Base-by-base conservation (phyloP, 1,140 invertebrate genomes). In the Wasmannia auropunctata region DNA sequence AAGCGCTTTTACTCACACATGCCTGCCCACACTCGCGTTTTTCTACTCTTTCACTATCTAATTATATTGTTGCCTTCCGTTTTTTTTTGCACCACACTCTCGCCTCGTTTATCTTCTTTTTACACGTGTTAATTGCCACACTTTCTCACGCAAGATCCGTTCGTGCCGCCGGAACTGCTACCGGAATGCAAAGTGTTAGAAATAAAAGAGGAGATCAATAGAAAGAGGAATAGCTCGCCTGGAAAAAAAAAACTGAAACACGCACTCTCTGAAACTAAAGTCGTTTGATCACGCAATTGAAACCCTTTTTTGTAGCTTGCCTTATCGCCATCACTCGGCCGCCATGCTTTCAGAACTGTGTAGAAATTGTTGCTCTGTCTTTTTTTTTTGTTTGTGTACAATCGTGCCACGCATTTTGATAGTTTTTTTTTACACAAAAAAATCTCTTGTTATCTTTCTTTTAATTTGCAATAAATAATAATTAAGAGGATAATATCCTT, bases 1-100 rank as follows among this genome's bases (percentile, higher is more conserved):
- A 91, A 92, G 74, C 88, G 94, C 93, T 94, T n/a, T 94, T 92
- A 92, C 87, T 81, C 70, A 84, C 54, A 87, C 54, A 83, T 75
- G 54, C 63, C 85, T 75, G 75, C 40, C 60, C 56, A 80, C 56
- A 80, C 80, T 84, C 89, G 87, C 81, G 67, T 91, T 79, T 83
- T 58, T 86, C 43, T 83, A 49, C 58, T 74, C 43, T 72, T n/a
- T 83, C 46, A 63, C 85, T 28, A 22, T 83, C 60, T 85, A 69
- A 84, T 86, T 86, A 74, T 74, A 62, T 58, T 49, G 37, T 65
- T 79, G 43, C 49, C 58, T 43, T 10, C 49, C 62, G 19, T 86
- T 86, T 76, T 76, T 85, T 51, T 85, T 63, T 43, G 56, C 81
- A 51, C n/a, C n/a, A n/a, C n/a, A n/a, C 81, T 54, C 16, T 60